Percentiles rank a stretch among this genome's conserved stretches.
Evolutionary conservation across 2,888 invertebrate species (phyloP).

Genomic region (Trissolcus brochymenae): DNA sequence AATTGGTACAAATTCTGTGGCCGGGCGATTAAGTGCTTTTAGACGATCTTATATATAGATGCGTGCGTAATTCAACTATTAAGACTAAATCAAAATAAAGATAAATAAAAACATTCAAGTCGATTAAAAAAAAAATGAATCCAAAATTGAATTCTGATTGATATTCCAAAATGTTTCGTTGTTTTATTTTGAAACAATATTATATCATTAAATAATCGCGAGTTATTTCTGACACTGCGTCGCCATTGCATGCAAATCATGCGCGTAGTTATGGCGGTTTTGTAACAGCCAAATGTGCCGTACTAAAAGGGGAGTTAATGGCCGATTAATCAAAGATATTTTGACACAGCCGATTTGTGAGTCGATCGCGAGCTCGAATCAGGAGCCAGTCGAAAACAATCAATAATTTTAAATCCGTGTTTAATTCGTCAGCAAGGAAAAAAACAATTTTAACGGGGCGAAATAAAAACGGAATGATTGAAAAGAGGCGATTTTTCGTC

Average conservation of each 20-base stretch:
- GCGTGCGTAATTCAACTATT: conserved; percentile 18
- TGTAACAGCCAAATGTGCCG: conserved; percentile 60
- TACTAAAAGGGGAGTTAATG: conserved; percentile 65
- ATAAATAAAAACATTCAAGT: background rate
- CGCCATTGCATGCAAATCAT: conserved; percentile 53
- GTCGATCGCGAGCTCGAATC: conserved; percentile 53
- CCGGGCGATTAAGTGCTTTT: conserved; percentile 73
- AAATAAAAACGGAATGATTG: too few species aligned
- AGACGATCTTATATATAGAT: conserved; percentile 62
- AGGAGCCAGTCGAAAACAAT: conserved; percentile 3
- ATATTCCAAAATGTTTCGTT: too few species aligned
- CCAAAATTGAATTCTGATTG: too few species aligned
- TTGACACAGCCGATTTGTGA: conserved; percentile 70
- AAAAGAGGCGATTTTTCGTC: too few species aligned
- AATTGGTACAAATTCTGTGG: conserved; percentile 73
- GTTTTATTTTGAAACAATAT: conserved; percentile 4
- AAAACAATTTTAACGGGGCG: too few species aligned
- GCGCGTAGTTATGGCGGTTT: conserved; percentile 65
- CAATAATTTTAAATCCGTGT: background rate
- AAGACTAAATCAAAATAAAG: conserved; percentile 7
- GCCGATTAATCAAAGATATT: conserved; percentile 72
- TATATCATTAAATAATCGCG: conserved; percentile 18
- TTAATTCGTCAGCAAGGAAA: too few species aligned
- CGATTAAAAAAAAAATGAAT: too few species aligned
- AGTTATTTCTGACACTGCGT: conserved; percentile 36